A percentile compares a stretch with the other conserved stretches of the same genome.
phyloP scores from a whole-genome alignment of 2,888 invertebrate species.

The Pelosia muscerda region DNA sequence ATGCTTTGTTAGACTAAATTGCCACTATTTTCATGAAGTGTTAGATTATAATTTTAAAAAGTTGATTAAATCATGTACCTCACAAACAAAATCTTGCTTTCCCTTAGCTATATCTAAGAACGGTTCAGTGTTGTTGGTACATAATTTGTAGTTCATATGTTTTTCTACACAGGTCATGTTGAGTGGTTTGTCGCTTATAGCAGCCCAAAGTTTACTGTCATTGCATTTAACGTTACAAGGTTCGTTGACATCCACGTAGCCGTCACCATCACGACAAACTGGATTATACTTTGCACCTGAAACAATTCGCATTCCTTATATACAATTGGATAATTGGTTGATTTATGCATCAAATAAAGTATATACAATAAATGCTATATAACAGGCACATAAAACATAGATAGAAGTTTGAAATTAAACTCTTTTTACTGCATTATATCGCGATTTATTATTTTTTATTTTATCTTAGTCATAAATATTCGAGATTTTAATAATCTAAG shows the following conservation, averaged over 20 bases:
- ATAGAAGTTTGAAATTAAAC: not conserved
- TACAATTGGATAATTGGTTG: not conserved
- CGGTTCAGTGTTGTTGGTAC: constrained; percentile 48
- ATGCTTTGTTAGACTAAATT: not conserved
- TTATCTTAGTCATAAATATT: too few species aligned
- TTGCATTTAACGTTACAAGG: constrained; percentile 69
- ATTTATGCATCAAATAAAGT: not conserved
- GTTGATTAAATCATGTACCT: constrained; percentile 49
- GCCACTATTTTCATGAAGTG: not conserved
- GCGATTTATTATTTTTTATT: not conserved
- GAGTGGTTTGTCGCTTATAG: constrained; percentile 54
- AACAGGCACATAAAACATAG: not conserved
- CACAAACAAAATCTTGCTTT: constrained; percentile 51
- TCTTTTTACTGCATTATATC: not conserved
- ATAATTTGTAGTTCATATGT: constrained; percentile 63
- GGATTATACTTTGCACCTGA: constrained; percentile 65
- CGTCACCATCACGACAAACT: constrained; percentile 64
- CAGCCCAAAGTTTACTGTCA: constrained; percentile 51
- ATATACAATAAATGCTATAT: not conserved
- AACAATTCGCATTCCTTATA: constrained; percentile 35
- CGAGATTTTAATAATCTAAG: too few species aligned
- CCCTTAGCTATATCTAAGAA: constrained; percentile 47
- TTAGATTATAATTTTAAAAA: not conserved
- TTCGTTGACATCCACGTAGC: constrained; percentile 70
- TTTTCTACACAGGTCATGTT: constrained; percentile 73